phyloP scores from a whole-genome alignment of 2,888 invertebrate genomes.

The Hemistola chrysoprasaria region DNA sequence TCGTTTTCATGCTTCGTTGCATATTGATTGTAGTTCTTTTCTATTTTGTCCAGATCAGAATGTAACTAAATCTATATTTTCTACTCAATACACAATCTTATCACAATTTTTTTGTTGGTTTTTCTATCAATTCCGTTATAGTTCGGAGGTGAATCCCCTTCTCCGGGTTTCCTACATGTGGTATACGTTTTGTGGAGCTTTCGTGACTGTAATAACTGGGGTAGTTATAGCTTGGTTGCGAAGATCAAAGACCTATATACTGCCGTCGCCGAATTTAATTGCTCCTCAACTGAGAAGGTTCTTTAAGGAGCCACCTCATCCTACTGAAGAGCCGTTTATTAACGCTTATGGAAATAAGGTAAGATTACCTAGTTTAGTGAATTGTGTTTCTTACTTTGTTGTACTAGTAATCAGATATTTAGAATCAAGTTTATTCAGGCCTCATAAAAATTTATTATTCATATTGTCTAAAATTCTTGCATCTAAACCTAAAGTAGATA shows the following conservation, averaged over 20 bases:
- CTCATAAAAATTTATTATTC: no score
- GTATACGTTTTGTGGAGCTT: conserved; percentile 83
- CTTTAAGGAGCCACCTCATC: conserved; percentile 72
- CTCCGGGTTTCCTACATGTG: conserved; percentile 90
- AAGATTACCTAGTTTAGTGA: conserved; percentile 9
- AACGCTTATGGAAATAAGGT: conserved; percentile 68
- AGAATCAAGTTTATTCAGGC: no score
- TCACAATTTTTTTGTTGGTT: conserved; percentile 2
- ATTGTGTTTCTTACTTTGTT: not conserved
- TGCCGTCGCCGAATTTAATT: conserved; percentile 77
- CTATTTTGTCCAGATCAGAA: no score
- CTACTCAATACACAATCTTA: no score
- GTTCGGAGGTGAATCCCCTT: conserved; percentile 82
- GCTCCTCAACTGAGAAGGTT: conserved; percentile 87
- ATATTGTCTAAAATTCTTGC: no score
- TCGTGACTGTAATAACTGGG: conserved; percentile 59
- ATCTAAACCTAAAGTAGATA: no score
- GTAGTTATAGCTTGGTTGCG: conserved; percentile 52
- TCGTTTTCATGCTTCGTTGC: no score
- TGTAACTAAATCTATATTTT: no score
- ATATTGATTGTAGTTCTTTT: no score
- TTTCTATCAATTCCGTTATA: conserved; percentile 25
- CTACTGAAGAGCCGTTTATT: conserved; percentile 64
- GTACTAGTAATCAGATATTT: no score
- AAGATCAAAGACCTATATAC: conserved; percentile 52